Base-by-base conservation (phyloP, 2,888 invertebrate species). In the Pristionchus mayeri region DNA sequence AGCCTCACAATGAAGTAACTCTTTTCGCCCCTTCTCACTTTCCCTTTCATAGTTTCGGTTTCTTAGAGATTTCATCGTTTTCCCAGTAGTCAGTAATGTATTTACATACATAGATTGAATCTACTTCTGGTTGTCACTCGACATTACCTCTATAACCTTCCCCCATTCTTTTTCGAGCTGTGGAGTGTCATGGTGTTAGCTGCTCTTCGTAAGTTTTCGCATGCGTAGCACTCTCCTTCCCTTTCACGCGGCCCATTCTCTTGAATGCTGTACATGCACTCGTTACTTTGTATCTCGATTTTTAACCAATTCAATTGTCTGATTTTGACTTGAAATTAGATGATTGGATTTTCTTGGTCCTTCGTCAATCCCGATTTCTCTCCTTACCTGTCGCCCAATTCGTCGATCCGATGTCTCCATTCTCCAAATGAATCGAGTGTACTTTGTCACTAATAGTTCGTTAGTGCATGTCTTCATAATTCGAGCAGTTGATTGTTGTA, bases 221-320 rank as follows among this genome's bases (percentile, higher is more conserved):
- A 4, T 75, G 30, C 13, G 44, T 75, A 11, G 9, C 75, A 27
- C 4, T 75, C 44, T n/a, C n/a, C 40, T 44, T 24, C 27, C 75
- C n/a, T n/a, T 40, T 75, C 75, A 30, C 71, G 18, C 37, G 16
- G 34, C 37, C 71, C 71, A 21, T 78, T 78, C 78, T 50, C 52
- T 78, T 78, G 34, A 21, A 27, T 78, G 37, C 52, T 78, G 78
- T 78, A 78, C 78, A 78, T 78, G 78, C 78, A 78, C 78, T 78
- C 78, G 78, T 37, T 52, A 76, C 76, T 76, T 30, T n/a, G 21
- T 16, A 6, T 48, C 76, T 48, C 37, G 34, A 18, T 27, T 24
- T 13, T 63, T 30, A 11, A 34, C 63, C 13, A 63, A 34, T 34
- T 63, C 30, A 30, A 30, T 63, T 63, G 4, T 63, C 30, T 34